These are phyloP conservation scores for Monomorium pharaonis DNA, from an alignment of 1,140 invertebrate species.

Conservation along the genomic window DNA sequence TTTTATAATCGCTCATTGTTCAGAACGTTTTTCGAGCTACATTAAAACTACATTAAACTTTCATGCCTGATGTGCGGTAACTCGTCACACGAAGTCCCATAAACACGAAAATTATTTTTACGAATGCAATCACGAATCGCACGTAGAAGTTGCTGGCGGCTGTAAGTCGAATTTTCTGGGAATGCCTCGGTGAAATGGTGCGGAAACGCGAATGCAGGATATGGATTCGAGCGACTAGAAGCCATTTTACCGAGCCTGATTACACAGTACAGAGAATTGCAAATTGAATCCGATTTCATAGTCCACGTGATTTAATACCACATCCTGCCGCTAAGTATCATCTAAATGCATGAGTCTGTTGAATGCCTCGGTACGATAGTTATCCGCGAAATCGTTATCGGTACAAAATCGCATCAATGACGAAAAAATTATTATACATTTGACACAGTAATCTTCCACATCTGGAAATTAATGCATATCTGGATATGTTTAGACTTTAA, in stretches of 20 bases:
- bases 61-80: background rate
- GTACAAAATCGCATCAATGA: background rate
- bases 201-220: slow-evolving; percentile 43
- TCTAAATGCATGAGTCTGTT: slow-evolving; percentile 25
- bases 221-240: slow-evolving; percentile 39
- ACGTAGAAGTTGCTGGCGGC: slow-evolving; percentile 21
- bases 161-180: background rate
- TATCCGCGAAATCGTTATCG: slow-evolving; percentile 2
- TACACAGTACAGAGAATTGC: slow-evolving; percentile 64
- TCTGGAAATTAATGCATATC: too few species aligned
- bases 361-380: slow-evolving; percentile 11
- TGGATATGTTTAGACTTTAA: background rate
- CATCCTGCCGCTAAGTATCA: background rate
- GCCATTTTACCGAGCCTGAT: slow-evolving; percentile 53
- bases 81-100: slow-evolving; percentile 11
- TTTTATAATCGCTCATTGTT: background rate
- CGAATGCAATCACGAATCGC: slow-evolving; percentile 11
- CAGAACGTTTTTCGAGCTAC: background rate
- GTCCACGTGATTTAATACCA: slow-evolving; percentile 29
- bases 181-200: slow-evolving; percentile 33
- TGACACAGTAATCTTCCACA: background rate
- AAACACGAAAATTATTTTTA: slow-evolving; percentile 20
- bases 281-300: slow-evolving; percentile 58
- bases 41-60: background rate
- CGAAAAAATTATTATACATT: slow-evolving; percentile 1